phyloP scores from a whole-genome alignment of 2,797 vertebrate genomes.

The Hypotaenidia philippensis region DNA sequence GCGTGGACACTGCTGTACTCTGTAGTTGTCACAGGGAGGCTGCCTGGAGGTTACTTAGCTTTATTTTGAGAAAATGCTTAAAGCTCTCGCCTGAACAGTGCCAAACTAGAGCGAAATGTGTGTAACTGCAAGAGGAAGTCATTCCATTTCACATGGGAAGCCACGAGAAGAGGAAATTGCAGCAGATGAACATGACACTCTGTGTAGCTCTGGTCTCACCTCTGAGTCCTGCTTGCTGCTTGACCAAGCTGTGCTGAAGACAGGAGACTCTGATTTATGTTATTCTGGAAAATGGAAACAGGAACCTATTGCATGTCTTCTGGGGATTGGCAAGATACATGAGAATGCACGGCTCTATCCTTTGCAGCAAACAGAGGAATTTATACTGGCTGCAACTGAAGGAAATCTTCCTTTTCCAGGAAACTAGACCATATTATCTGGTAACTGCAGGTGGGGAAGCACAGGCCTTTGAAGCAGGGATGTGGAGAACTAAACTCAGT shows the following conservation, averaged over 20 bases:
- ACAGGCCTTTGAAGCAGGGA: not conserved
- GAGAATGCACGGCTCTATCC: not conserved
- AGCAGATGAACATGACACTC: not conserved
- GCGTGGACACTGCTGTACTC: fast-evolving
- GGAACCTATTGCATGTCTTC: not conserved
- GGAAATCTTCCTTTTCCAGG: not conserved
- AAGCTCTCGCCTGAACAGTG: not conserved
- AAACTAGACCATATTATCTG: not conserved
- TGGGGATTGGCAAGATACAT: not conserved
- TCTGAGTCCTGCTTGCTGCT: not conserved
- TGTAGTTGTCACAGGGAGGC: not conserved
- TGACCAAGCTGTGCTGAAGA: not conserved
- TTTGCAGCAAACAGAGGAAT: not conserved
- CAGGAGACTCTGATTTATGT: not conserved
- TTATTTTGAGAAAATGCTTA: not conserved
- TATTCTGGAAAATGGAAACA: not conserved
- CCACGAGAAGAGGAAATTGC: not conserved
- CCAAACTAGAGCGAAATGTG: not conserved
- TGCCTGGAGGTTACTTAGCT: not conserved
- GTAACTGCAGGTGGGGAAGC: not conserved
- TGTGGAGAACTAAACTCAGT: not conserved
- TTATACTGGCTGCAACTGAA: not conserved
- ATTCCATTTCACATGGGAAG: not conserved
- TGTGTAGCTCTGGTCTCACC: not conserved
- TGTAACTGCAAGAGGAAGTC: not conserved